phyloP scores from a whole-genome alignment of 2,797 vertebrate genomes.

The Nothura maculosa region DNA sequence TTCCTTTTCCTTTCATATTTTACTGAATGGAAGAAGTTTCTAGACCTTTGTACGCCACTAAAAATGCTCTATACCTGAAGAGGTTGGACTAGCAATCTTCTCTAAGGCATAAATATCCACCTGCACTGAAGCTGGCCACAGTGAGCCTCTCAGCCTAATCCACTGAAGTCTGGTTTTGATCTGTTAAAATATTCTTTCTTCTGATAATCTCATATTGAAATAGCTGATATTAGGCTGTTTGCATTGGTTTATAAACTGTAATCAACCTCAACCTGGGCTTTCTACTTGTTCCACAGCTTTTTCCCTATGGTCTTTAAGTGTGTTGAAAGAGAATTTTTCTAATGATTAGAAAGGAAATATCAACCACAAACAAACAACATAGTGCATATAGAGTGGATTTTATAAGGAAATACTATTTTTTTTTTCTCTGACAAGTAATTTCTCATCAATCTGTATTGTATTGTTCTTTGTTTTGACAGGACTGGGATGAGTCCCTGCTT shows the following conservation, averaged over 20 bases:
- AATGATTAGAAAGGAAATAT: neutral
- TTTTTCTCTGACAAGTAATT: slow-evolving; percentile 4
- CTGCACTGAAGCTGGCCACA: neutral
- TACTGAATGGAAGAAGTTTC: neutral
- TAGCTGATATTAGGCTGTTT: neutral
- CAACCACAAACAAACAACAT: neutral
- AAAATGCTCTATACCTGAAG: neutral
- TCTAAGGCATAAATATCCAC: neutral
- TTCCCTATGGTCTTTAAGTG: neutral
- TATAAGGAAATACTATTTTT: neutral
- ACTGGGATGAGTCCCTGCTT: neutral
- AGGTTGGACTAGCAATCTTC: neutral
- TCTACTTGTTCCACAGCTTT: neutral
- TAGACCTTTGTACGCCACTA: neutral
- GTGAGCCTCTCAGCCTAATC: neutral
- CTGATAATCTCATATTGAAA: neutral
- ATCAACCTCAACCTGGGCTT: neutral
- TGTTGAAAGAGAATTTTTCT: neutral
- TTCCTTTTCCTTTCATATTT: neutral
- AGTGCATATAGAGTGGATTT: neutral
- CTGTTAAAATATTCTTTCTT: neutral
- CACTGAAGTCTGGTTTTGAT: neutral
- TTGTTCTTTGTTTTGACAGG: neutral
- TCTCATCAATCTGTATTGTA: neutral
- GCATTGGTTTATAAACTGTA: neutral